Conservation (phyloP, 2,797 vertebrate species). For the Sphaeramia orbicularis region DNA sequence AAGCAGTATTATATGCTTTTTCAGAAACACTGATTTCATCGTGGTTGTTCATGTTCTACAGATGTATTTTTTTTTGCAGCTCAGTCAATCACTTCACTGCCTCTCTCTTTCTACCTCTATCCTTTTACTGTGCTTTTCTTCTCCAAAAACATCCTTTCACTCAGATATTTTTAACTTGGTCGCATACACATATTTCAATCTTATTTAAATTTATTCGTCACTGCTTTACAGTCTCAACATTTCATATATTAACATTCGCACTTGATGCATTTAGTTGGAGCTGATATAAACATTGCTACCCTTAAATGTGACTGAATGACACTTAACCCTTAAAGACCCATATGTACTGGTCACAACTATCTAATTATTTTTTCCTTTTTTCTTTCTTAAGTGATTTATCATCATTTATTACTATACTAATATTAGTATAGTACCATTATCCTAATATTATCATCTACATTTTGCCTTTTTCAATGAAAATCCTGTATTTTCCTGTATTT, state of each 20-base stretch:
- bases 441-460: too few relatives aligned
- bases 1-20: constrained; percentile 11
- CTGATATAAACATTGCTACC: background rate
- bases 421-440: too few relatives aligned
- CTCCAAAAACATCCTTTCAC: constrained; percentile 14
- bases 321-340: background rate
- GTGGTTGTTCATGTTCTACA: constrained; percentile 35
- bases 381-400: too few relatives aligned
- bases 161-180: constrained; percentile 30
- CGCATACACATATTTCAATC: constrained; percentile 18
- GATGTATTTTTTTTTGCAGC: constrained; percentile 22
- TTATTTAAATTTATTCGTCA: background rate
- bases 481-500: too few relatives aligned
- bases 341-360: too few relatives aligned
- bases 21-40: constrained; percentile 4
- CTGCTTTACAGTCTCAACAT: too few relatives aligned
- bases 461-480: too few relatives aligned
- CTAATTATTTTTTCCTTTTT: too few relatives aligned
- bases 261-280: background rate
- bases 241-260: background rate
- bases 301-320: background rate
- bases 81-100: constrained; percentile 41
- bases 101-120: constrained; percentile 11
- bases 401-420: too few relatives aligned
- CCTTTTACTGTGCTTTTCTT: constrained; percentile 22